phyloP scores from a whole-genome alignment of 2,113 vertebrate genomes.

The Gallinago undulata region DNA sequence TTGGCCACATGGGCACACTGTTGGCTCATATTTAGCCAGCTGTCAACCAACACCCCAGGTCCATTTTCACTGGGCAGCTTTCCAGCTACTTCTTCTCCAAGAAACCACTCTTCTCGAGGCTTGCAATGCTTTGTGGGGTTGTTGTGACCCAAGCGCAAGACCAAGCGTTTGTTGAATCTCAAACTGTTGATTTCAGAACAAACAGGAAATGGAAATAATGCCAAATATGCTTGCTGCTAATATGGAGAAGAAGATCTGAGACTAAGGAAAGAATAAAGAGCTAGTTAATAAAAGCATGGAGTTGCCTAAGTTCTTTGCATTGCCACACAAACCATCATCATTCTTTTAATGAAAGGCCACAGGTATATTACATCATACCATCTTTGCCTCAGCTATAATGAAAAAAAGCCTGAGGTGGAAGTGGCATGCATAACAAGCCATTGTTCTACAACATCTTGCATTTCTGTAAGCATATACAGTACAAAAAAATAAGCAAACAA shows the following conservation, averaged over 20 bases:
- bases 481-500: background rate
- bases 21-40: no score
- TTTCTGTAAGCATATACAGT: background rate
- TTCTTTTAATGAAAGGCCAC: background rate
- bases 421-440: background rate
- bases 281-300: background rate
- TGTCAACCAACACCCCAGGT: background rate
- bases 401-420: background rate
- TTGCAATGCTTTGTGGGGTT: background rate
- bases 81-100: background rate
- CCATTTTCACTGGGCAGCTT: accelerated
- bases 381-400: background rate
- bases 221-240: background rate
- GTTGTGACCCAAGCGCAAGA: background rate
- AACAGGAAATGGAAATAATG: background rate
- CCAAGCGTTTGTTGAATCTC: background rate
- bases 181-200: background rate
- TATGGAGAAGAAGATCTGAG: background rate
- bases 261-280: background rate
- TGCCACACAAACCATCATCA: background rate
- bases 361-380: background rate
- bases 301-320: background rate
- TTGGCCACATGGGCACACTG: background rate
- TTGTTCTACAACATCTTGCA: background rate
- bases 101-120: background rate